phyloP scores from a whole-genome alignment of 2,888 invertebrate species.

The Phaonia tiefii region DNA sequence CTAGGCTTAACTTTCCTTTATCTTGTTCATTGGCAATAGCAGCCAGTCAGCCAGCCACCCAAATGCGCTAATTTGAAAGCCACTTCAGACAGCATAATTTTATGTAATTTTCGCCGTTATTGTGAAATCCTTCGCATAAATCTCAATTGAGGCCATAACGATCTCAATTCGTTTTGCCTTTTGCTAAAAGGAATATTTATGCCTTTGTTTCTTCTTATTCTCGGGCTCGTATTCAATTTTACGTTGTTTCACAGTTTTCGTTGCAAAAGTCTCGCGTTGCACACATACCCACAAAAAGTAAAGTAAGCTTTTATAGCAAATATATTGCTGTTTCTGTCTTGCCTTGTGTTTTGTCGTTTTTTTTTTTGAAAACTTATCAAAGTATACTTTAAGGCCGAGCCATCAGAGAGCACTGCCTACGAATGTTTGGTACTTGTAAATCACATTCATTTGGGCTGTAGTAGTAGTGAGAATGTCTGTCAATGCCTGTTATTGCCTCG shows the following conservation, averaged over 20 bases:
- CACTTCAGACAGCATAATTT: constrained; percentile 14
- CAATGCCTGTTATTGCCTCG: background rate
- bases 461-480: background rate
- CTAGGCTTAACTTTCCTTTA: no score
- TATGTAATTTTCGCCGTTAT: constrained; percentile 1
- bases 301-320: constrained; percentile 38
- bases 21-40: no score
- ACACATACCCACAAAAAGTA: background rate
- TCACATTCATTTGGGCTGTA: background rate
- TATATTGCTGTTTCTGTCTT: no score
- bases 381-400: constrained; percentile 16
- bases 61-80: constrained; percentile 13
- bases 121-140: constrained; percentile 23
- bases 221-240: constrained; percentile 5
- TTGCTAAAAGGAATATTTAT: background rate
- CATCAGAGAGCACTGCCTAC: background rate
- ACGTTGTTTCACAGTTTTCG: background rate
- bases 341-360: constrained; percentile 6
- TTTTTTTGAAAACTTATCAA: constrained; percentile 10
- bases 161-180: constrained; percentile 26
- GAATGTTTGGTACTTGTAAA: background rate
- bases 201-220: constrained; percentile 5
- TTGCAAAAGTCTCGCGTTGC: background rate
- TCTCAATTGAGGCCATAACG: constrained; percentile 33
- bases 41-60: no score